Evolutionary conservation across 2,113 vertebrate species (phyloP), one percentile per base, ranked within the genome.

Genomic region (Procavia capensis): DNA sequence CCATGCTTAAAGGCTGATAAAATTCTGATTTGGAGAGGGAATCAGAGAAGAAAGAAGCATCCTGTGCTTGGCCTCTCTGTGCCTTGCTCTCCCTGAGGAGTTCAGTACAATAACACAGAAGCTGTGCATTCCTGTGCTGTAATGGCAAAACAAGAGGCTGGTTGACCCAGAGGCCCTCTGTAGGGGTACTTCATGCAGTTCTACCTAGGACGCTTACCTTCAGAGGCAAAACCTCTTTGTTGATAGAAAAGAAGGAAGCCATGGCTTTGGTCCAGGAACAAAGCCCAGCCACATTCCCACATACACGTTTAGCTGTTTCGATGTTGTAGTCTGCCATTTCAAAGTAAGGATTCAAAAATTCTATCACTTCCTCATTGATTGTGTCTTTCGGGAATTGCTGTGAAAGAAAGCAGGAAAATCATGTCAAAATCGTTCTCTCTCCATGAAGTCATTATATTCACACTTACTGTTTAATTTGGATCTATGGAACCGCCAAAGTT

Each of bases 191-290:
- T 36, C 10, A 17, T 0, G 1, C 16, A 22, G 25, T 11, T 79
- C 34, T n/a, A 27, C 16, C 34, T 1, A 13, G 63, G 25, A 95
- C 13, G 25, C 76, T 41, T 98, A 99, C 99, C 99, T 99, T 99
- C 95, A 99, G 98, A 89, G 99, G 99, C 50, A 99, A 97, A 70
- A 99, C 99, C 97, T 99, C 99, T 98, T 99, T 99, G 98, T 99
- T 99, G 95, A 99, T 99, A 75, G 99, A 98, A 97, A 99, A 99
- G 98, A 99, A 99, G 9, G 99, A 97, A 3, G 99, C 99, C 99
- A 99, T 99, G 36, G 99, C 99, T 98, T 99, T 99, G 2, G 99
- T 99, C 99, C 99, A 99, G 8, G 99, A 99, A 90, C 99, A 99
- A 81, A 99, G 99, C 39, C 99, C 99, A 0, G 99, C 99, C 92